phyloP scores from a whole-genome alignment of 2,888 invertebrate genomes.

The Sericinus montela region DNA sequence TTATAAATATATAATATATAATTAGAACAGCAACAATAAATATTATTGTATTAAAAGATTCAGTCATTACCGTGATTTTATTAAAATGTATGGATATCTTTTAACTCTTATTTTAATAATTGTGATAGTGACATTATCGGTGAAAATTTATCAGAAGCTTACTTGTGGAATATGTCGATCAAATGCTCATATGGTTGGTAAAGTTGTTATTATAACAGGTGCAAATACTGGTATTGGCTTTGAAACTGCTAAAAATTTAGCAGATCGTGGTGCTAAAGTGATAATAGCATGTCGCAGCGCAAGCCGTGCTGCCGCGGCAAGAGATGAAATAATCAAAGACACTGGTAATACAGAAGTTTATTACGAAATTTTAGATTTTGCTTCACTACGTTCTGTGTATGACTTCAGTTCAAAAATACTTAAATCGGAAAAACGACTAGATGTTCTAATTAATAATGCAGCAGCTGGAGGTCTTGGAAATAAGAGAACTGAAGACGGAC shows the following conservation, averaged over 20 bases:
- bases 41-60: too few species aligned
- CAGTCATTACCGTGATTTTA: too few species aligned
- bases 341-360: conserved; percentile 58
- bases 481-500: conserved; percentile 81
- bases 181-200: conserved; percentile 68
- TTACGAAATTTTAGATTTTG: conserved; percentile 58
- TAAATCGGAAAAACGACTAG: conserved; percentile 67
- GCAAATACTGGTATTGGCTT: conserved; percentile 74
- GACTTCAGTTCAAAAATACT: conserved; percentile 78
- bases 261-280: conserved; percentile 69
- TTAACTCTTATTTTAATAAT: conserved; percentile 2
- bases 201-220: conserved; percentile 68
- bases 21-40: too few species aligned
- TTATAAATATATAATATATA: too few species aligned
- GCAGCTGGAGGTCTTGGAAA: conserved; percentile 70
- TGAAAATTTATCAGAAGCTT: conserved; percentile 63
- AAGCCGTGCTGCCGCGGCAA: conserved; percentile 53
- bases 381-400: conserved; percentile 68
- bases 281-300: conserved; percentile 73
- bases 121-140: conserved; percentile 35
- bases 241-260: conserved; percentile 73
- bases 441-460: conserved; percentile 81
- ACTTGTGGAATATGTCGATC: conserved; percentile 60
- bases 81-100: too few species aligned
- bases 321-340: conserved; percentile 52